Conservation (phyloP, 2,113 vertebrate species). For the Eublepharis macularius region DNA sequence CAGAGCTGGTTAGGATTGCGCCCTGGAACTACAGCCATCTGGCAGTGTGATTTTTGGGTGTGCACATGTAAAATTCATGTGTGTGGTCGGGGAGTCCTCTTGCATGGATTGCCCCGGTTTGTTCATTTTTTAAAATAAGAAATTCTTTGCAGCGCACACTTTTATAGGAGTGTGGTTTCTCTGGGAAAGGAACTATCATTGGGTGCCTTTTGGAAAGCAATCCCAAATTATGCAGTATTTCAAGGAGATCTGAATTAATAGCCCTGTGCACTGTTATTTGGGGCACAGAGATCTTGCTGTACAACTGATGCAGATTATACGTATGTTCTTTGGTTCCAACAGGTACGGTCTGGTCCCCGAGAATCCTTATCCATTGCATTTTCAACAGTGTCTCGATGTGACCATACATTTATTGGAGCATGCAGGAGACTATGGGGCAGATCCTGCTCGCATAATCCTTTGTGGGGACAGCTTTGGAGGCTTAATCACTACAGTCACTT, state of each 20-base stretch:
- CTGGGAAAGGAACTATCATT: too few relatives aligned
- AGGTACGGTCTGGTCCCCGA: conserved; percentile 77
- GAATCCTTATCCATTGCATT: conserved; percentile 60
- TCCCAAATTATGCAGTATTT: not conserved
- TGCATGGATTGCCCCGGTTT: too few relatives aligned
- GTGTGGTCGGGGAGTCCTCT: too few relatives aligned
- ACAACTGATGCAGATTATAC: not conserved
- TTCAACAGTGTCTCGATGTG: conserved; percentile 72
- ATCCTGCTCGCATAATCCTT: conserved; percentile 67
- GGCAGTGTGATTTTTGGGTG: too few relatives aligned
- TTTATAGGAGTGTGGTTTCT: too few relatives aligned
- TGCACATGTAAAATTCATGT: too few relatives aligned
- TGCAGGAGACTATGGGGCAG: conserved; percentile 71
- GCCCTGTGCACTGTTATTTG: not conserved
- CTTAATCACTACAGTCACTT: conserved; percentile 63
- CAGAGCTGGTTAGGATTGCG: too few relatives aligned
- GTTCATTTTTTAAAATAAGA: too few relatives aligned
- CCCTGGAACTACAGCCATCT: too few relatives aligned
- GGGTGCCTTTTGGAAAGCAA: not conserved
- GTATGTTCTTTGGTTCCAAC: not conserved
- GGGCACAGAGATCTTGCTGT: not conserved
- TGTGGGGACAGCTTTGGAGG: conserved; percentile 77
- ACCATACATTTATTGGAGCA: conserved; percentile 75
- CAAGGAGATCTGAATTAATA: not conserved
- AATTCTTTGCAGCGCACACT: too few relatives aligned